phyloP scores from a whole-genome alignment of 2,113 vertebrate species.

The Elephas maximus region DNA sequence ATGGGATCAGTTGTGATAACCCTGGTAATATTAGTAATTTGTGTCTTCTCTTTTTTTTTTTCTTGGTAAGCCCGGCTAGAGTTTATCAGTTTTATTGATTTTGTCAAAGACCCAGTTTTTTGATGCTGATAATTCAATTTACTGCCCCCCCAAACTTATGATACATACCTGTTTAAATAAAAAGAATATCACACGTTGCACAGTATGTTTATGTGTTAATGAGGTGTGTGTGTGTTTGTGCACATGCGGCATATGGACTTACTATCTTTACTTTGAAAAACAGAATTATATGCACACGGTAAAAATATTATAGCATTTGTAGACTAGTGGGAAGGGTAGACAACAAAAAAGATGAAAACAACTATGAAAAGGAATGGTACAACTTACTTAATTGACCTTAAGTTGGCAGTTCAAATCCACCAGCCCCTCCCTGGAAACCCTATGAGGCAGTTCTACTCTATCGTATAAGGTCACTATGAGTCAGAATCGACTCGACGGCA shows the following conservation, averaged over 20 bases:
- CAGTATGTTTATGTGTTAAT: neutral
- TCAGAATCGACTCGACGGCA: too few species aligned
- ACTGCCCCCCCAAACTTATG: neutral
- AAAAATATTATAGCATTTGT: neutral
- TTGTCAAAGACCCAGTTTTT: neutral
- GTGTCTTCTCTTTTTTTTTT: neutral
- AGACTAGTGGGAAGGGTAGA: neutral
- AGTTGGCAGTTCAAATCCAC: too few species aligned
- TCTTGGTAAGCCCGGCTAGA: neutral
- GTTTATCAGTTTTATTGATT: neutral
- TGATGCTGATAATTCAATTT: neutral
- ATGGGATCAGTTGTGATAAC: neutral
- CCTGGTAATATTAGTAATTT: neutral
- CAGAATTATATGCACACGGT: neutral
- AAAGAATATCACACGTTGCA: neutral
- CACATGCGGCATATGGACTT: neutral
- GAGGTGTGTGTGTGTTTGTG: neutral
- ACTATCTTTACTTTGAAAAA: neutral
- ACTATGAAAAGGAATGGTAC: neutral
- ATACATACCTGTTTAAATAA: neutral
- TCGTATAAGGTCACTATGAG: too few species aligned
- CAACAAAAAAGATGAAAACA: neutral
- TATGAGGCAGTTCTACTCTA: too few species aligned
- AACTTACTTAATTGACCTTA: neutral
- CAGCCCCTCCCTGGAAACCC: too few species aligned